Evolutionary conservation across 2,888 invertebrate species (phyloP).

Genomic region (Volucella bombylans): DNA sequence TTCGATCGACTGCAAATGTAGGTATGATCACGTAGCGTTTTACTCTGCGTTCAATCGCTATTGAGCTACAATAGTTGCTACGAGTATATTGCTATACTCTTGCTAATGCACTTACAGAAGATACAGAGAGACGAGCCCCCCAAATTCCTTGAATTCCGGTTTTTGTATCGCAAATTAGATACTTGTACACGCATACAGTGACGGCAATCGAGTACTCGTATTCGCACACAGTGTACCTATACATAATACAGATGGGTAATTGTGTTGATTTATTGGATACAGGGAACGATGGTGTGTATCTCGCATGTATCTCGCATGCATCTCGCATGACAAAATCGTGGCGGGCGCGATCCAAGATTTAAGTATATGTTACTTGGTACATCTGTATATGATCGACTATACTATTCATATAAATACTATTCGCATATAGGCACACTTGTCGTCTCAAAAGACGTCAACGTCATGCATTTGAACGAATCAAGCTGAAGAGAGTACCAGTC

Average conservation of each 20-base stretch:
- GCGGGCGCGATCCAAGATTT: background rate
- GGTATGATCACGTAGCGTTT: slow-evolving; percentile 65
- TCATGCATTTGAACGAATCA: slow-evolving; percentile 45
- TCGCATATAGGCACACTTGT: background rate
- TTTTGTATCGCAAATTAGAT: slow-evolving; percentile 64
- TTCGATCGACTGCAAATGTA: slow-evolving; percentile 25
- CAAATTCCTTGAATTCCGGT: slow-evolving; percentile 72
- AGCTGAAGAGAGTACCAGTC: slow-evolving; percentile 5
- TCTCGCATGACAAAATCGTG: background rate
- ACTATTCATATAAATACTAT: background rate
- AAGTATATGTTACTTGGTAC: slow-evolving; percentile 36
- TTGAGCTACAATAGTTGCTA: background rate
- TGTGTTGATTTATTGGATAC: slow-evolving; percentile 40
- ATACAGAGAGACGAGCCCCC: slow-evolving; percentile 67
- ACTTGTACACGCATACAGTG: slow-evolving; percentile 30
- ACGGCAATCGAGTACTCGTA: background rate
- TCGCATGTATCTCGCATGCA: background rate
- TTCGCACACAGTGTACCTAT: no score
- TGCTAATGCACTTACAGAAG: slow-evolving; percentile 62
- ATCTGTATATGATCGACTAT: slow-evolving; percentile 1
- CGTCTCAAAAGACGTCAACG: slow-evolving; percentile 55
- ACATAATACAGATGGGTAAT: background rate
- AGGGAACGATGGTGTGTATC: slow-evolving; percentile 20
- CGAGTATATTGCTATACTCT: background rate
- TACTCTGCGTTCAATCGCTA: slow-evolving; percentile 19